Conservation (phyloP, 2,888 invertebrate species). For the Nomada ferruginata region DNA sequence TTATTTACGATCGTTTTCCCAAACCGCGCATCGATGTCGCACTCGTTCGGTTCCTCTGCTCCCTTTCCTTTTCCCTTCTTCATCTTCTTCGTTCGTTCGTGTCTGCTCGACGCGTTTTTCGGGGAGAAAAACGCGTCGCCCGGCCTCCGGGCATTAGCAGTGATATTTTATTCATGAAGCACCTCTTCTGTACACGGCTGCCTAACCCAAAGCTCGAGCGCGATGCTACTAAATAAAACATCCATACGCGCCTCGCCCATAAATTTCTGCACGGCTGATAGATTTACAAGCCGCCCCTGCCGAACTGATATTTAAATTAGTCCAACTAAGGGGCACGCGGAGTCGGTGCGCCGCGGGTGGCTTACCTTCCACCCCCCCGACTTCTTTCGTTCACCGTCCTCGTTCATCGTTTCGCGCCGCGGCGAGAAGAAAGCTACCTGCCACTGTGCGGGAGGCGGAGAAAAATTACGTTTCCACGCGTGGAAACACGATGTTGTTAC, state of each 20-base stretch:
- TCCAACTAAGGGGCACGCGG: conserved; percentile 77
- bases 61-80: conserved; percentile 69
- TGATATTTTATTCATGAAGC: conserved; percentile 84
- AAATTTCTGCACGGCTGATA: conserved; percentile 83
- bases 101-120: conserved; percentile 73
- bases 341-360: conserved; percentile 74
- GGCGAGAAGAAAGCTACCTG: conserved; percentile 14
- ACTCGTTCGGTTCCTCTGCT: conserved; percentile 75
- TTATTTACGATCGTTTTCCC: conserved; percentile 80
- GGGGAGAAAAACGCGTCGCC: conserved; percentile 81
- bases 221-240: conserved; percentile 83
- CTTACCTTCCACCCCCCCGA: conserved; percentile 51
- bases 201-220: conserved; percentile 74
- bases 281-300: conserved; percentile 83
- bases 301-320: conserved; percentile 84
- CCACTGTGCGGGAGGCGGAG: conserved; percentile 38
- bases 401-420: background rate
- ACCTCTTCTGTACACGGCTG: conserved; percentile 77
- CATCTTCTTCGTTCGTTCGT: conserved; percentile 71
- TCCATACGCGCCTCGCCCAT: conserved; percentile 81
- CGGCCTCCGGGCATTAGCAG: conserved; percentile 82
- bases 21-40: conserved; percentile 73
- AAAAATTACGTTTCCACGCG: conserved; percentile 74
- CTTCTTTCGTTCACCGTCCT: background rate
- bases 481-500: conserved; percentile 48